Evolutionary conservation across 2,888 invertebrate species (phyloP).

Genomic region (Ischnura elegans): DNA sequence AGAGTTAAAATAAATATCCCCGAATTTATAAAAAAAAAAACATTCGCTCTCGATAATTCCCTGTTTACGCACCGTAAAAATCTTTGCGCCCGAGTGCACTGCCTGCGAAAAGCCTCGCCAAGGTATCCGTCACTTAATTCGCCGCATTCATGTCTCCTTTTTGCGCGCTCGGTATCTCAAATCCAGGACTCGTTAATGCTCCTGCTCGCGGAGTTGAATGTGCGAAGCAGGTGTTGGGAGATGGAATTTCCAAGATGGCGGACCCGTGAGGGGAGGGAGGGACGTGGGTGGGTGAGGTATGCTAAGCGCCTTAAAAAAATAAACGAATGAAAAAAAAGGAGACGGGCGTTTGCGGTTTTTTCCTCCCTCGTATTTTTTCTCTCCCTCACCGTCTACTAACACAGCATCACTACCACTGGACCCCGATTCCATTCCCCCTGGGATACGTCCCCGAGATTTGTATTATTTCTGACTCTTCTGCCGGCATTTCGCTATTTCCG

Average conservation of each 20-base stretch:
- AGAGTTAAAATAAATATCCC: too few relatives aligned
- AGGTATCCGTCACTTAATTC: not conserved
- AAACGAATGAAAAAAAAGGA: not conserved
- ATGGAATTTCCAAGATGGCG: not conserved
- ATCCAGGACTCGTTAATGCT: not conserved
- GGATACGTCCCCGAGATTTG: not conserved
- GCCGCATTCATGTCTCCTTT: not conserved
- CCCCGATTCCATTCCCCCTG: not conserved
- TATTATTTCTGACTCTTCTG: constrained; percentile 19
- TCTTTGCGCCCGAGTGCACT: not conserved
- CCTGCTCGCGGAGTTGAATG: not conserved
- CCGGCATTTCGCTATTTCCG: constrained; percentile 35
- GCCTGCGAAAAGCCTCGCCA: not conserved
- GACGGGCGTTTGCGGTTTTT: not conserved
- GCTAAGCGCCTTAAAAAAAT: constrained; percentile 18
- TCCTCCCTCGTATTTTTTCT: not conserved
- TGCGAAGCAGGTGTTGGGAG: not conserved
- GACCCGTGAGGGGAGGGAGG: not conserved
- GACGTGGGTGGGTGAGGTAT: not conserved
- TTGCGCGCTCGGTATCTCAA: not conserved
- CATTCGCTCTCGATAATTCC: too few relatives aligned
- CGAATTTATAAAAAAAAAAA: too few relatives aligned
- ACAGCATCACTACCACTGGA: not conserved
- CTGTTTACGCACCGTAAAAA: too few relatives aligned
- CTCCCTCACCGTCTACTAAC: not conserved